phyloP scores from a whole-genome alignment of 2,888 invertebrate genomes.

The Drosophila birchii region DNA sequence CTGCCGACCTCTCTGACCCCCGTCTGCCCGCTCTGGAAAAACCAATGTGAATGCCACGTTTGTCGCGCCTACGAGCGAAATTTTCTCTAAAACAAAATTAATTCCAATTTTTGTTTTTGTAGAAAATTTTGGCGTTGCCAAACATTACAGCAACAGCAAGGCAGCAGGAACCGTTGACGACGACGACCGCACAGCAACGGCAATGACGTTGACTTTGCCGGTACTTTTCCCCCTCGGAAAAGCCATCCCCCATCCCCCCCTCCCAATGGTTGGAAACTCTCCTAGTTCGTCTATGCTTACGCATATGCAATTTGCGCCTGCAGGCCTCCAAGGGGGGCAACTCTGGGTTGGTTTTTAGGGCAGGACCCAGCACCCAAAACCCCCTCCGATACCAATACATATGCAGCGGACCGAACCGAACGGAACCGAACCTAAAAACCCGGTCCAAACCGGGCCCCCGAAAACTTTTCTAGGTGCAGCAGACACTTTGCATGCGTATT shows the following conservation, averaged over 20 bases:
- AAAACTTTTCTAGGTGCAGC: conserved; percentile 78
- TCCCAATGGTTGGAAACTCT: conserved; percentile 8
- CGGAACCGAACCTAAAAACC: conserved; percentile 20
- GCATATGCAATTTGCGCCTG: conserved; percentile 81
- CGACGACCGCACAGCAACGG: conserved; percentile 8
- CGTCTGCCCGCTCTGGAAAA: background rate
- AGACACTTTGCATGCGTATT: conserved; percentile 82
- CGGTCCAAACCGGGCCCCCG: conserved; percentile 16
- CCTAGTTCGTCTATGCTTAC: conserved; percentile 37
- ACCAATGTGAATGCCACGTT: conserved; percentile 40
- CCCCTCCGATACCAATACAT: conserved; percentile 40
- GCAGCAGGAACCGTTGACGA: conserved; percentile 3
- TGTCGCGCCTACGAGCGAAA: conserved; percentile 78
- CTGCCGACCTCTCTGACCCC: background rate
- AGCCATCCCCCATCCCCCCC: background rate
- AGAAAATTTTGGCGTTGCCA: conserved; percentile 76
- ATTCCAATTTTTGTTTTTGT: conserved; percentile 83
- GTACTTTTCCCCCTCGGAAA: conserved; percentile 45
- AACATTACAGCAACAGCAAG: conserved; percentile 66
- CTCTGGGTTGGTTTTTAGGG: conserved; percentile 10
- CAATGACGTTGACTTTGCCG: conserved; percentile 73
- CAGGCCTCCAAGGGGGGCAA: conserved; percentile 57
- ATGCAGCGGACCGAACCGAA: conserved; percentile 40
- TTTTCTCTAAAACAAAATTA: conserved; percentile 84
- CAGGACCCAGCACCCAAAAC: background rate